A percentile compares a stretch with the other conserved stretches of the same genome.
Conservation (phyloP, 1,140 invertebrate genomes). For the Pomacea maculata region DNA sequence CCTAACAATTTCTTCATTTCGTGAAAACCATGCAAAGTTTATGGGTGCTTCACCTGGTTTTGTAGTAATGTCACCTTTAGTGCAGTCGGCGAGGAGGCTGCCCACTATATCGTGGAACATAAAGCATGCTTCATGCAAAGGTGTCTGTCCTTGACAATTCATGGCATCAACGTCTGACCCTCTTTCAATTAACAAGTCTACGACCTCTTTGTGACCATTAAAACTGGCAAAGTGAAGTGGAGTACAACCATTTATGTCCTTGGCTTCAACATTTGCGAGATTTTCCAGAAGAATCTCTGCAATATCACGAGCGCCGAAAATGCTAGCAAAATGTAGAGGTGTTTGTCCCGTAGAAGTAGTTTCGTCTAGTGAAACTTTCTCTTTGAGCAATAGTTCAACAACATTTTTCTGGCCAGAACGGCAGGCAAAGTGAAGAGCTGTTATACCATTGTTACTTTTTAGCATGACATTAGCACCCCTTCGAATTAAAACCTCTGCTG, state of each 20-base stretch:
- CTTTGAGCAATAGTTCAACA: not conserved
- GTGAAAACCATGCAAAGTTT: not conserved
- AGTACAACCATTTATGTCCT: not conserved
- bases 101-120: not conserved
- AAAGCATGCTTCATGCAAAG: not conserved
- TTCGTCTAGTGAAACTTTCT: not conserved
- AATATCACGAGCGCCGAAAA: not conserved
- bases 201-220: not conserved
- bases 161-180: constrained; percentile 1
- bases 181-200: not conserved
- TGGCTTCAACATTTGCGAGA: not conserved
- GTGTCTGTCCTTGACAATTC: not conserved
- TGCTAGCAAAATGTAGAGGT: constrained; percentile 1
- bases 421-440: not conserved
- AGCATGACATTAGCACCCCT: not conserved
- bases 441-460: not conserved
- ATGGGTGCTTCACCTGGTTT: not conserved
- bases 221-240: not conserved
- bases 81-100: not conserved
- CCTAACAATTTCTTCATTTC: not conserved
- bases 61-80: not conserved
- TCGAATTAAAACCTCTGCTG: not conserved
- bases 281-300: not conserved
- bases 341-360: not conserved
- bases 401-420: not conserved